Conservation (phyloP, 2,888 invertebrate species). For the Embidobia sp. region DNA sequence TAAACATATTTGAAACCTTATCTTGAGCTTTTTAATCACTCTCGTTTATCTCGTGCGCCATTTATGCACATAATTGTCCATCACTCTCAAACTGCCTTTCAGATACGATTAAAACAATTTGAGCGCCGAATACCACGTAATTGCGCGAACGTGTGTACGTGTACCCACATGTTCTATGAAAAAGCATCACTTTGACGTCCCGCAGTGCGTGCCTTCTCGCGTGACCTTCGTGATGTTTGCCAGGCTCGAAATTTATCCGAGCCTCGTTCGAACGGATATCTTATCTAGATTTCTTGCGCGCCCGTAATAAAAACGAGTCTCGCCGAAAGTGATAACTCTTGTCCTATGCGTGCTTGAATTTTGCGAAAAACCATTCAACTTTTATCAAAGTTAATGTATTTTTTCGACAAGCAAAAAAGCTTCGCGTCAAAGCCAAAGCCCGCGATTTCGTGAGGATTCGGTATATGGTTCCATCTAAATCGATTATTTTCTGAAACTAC, state of each 20-base stretch:
- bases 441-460: no score
- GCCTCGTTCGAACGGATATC: slow-evolving; percentile 50
- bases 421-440: background rate
- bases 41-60: slow-evolving; percentile 13
- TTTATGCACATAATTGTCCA: slow-evolving; percentile 21
- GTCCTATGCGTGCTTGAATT: slow-evolving; percentile 56
- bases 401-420: slow-evolving; percentile 15
- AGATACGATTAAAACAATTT: slow-evolving; percentile 36
- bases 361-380: slow-evolving; percentile 52
- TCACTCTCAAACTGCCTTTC: slow-evolving; percentile 6
- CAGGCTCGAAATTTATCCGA: slow-evolving; percentile 56
- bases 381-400: slow-evolving; percentile 51
- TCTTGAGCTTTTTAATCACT: background rate
- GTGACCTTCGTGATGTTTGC: slow-evolving; percentile 58
- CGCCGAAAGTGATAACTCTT: slow-evolving; percentile 60
- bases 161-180: slow-evolving; percentile 23
- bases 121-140: slow-evolving; percentile 30
- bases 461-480: no score
- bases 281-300: slow-evolving; percentile 55
- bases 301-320: slow-evolving; percentile 57
- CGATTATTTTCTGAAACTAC: no score
- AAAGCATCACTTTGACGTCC: slow-evolving; percentile 38
- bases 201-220: slow-evolving; percentile 51
- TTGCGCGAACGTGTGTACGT: slow-evolving; percentile 26
- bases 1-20: background rate